Evolutionary conservation across 1,140 invertebrate species (phyloP).

Genomic region (Drosophila mojavensis): DNA sequence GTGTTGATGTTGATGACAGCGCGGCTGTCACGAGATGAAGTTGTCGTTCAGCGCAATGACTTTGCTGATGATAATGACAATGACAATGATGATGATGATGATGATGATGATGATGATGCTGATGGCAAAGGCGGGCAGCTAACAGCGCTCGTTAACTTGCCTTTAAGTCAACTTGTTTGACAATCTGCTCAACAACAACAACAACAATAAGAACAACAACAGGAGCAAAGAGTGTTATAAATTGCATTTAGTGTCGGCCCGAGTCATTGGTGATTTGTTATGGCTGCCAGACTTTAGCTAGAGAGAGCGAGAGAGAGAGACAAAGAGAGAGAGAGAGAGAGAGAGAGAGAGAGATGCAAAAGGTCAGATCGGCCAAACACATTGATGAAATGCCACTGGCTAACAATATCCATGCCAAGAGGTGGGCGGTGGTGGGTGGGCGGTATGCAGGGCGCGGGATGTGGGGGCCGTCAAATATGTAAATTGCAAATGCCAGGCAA

Average conservation of each 20-base stretch:
- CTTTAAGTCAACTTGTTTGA: constrained; percentile 78
- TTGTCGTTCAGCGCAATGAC: constrained; percentile 25
- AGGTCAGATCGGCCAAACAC: constrained; percentile 47
- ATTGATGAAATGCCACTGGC: constrained; percentile 48
- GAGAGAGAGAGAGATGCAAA: constrained; percentile 24
- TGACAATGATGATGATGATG: constrained; percentile 47
- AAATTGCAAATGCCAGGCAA: constrained; percentile 50
- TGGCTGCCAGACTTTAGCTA: constrained; percentile 50
- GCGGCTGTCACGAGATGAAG: constrained; percentile 35
- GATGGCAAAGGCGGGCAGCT: constrained; percentile 23
- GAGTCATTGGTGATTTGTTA: constrained; percentile 81
- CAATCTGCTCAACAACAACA: constrained; percentile 53
- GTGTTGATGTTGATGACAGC: constrained; percentile 72
- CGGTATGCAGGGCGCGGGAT: no score
- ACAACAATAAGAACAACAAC: constrained; percentile 5
- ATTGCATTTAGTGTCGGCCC: constrained; percentile 77
- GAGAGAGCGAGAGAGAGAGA: background rate
- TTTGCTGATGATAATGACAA: constrained; percentile 53
- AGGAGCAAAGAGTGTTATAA: constrained; percentile 65
- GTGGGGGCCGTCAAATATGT: constrained; percentile 45
- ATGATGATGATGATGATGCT: constrained; percentile 21
- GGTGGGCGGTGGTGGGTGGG: no score
- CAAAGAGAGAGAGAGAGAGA: background rate
- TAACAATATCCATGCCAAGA: constrained; percentile 4
- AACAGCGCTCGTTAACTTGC: constrained; percentile 71